Evolutionary conservation across 2,888 invertebrate genomes (phyloP), one percentile per base, ranked within the genome.

Genomic region (Camponotus fellah): DNA sequence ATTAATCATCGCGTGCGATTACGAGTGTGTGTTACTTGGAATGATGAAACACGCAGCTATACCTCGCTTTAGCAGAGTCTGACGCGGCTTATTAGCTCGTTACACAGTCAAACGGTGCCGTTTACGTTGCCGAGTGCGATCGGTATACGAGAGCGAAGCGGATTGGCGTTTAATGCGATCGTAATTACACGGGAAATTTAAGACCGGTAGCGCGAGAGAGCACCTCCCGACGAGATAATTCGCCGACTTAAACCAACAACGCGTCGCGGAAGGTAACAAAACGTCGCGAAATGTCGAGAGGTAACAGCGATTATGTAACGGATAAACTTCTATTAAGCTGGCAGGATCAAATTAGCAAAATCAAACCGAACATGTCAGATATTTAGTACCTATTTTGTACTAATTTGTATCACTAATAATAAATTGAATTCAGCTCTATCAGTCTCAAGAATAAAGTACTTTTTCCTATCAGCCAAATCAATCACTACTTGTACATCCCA

Each of bases 181-280:
- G 84, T 83, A 90, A 92, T 92, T 92, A 90, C 89, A 91, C 86
- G 90, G 91, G 92, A 26, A 91, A 91, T 91, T 92, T 89, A 93
- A 92, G 90, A 92, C 92, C 91, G 85, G 92, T 92, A 91, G 92
- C 91, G 71, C 17, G 43, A 32, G 32, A 68, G 68, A n/a, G 40
- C 80, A 71, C 66, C 85, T 90, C 83, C 87, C 86, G 86, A 80
- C 83, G 77, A 74, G 86, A 76, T 72, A 76, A 66, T 72, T 72
- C n/a, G n/a, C 56, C 82, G 80, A 53, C 65, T 90, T 87, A 84
- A 90, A 86, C 87, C 90, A 88, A 87, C 90, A 82, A 85, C 79
- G 76, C 77, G 74, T 82, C 75, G 68, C 40, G 62, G 66, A 76
- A 72, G 83, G 60, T 65, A 82, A 76, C 82, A 75, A 26, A 26